Evolutionary conservation across 2,888 invertebrate genomes (phyloP), one percentile per base, ranked within the genome.

Genomic region (Trisateles emortualis): DNA sequence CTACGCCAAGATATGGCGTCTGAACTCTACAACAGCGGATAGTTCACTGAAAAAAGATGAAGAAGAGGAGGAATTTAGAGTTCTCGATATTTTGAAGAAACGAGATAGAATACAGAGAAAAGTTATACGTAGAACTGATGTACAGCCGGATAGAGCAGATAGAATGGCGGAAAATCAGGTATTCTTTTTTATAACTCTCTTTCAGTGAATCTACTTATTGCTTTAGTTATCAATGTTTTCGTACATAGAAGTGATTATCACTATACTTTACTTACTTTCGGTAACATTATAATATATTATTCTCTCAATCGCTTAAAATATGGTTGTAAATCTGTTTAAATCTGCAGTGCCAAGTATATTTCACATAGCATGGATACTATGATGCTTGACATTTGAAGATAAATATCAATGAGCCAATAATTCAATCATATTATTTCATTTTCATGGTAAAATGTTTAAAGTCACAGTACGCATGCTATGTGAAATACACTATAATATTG

Each of bases 1-100:
- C 29, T 88, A 85, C 45, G 52, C 72, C 1, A 87, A 83, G 65
- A 59, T 87, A 75, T 92, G 91, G 90, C 88, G 92, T n/a, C 68
- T 78, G 3, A 84, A 81, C 49, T 89, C 92, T 0, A 87, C 87
- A 0, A 81, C 75, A 3, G 76, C 84, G 0, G 87, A 88, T 47
- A 76, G 68, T 29, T 70, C 76, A n/a, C 59, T 72, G 24, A 86
- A 81, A 67, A 80, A 81, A 42, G 72, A 60, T 16, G 78, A 85
- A 0, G 87, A 85, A 0, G 93, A 90, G 8, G 93, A 93, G 51
- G 93, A 94, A 44, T 94, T 94, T 66, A 75, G 94, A 38, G 93
- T 94, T 1, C 78, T 94, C 0, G 93, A 94, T 81, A 88, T 94
- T 62, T 78, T 86, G 61, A 90, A 91, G 68, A 90, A 88, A 54